Evolutionary conservation across 2,113 vertebrate genomes (phyloP).

Genomic region (Crotalus viridis): DNA sequence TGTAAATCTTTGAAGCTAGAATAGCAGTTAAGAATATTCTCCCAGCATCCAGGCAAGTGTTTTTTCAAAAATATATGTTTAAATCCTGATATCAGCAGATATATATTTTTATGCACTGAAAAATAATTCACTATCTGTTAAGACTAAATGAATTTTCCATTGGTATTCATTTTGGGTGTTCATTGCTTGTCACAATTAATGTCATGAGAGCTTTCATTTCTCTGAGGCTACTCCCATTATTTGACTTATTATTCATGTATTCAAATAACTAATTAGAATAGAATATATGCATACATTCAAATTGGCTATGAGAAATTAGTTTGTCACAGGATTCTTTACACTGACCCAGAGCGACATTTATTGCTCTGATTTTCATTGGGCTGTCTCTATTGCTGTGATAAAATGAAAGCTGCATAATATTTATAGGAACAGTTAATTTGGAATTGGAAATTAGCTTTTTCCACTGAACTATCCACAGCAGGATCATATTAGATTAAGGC

Average conservation of each 20-base stretch:
- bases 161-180: slow-evolving; percentile 23
- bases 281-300: slow-evolving; percentile 24
- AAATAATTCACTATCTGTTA: background rate
- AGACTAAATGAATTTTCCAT: background rate
- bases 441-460: slow-evolving; percentile 60
- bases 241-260: slow-evolving; percentile 31
- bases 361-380: slow-evolving; percentile 46
- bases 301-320: slow-evolving; percentile 26
- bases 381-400: slow-evolving; percentile 43
- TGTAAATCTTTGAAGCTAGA: background rate
- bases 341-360: slow-evolving; percentile 38
- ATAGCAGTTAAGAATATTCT: background rate
- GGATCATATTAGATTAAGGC: slow-evolving; percentile 51
- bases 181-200: slow-evolving; percentile 3
- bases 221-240: slow-evolving; percentile 6
- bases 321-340: slow-evolving; percentile 22
- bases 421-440: slow-evolving; percentile 60
- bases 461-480: slow-evolving; percentile 49
- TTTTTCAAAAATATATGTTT: background rate
- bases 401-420: slow-evolving; percentile 44
- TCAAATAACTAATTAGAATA: slow-evolving; percentile 36
- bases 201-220: background rate
- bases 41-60: background rate
- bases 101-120: background rate
- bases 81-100: background rate